Percentiles rank a stretch among this genome's conserved stretches.
These are phyloP conservation scores for Zoroaster sp. DNA, from an alignment of 53 echinoderm and acorn worm species.

Conservation along the genomic window DNA sequence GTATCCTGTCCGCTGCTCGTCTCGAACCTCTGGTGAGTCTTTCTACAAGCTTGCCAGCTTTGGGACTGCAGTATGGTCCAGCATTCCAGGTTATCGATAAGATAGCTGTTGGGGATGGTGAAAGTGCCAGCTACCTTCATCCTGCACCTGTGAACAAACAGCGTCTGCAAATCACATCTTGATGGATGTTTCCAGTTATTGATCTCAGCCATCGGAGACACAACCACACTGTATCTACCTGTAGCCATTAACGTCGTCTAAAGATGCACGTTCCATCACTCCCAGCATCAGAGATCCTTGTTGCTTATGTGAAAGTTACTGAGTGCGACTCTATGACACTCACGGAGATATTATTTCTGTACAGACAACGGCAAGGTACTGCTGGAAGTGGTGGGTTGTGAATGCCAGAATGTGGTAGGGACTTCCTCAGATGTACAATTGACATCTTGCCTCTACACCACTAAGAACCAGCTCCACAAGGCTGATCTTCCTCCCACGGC, in stretches of 20 bases:
- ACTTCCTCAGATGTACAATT: constrained; percentile 48
- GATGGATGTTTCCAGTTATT: constrained; percentile 87
- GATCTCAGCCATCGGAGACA: constrained; percentile 47
- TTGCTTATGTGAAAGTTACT: constrained; percentile 62
- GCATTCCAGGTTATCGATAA: constrained; percentile 68
- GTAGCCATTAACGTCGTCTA: constrained; percentile 46
- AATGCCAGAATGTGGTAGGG: constrained; percentile 56
- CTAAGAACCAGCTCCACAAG: constrained; percentile 63
- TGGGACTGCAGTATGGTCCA: too few relatives aligned
- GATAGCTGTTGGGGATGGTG: constrained; percentile 72
- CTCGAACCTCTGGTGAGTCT: constrained; percentile 69
- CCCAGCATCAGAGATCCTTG: constrained; percentile 57
- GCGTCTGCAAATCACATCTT: constrained; percentile 62
- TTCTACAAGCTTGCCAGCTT: too few relatives aligned
- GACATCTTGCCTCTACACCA: constrained; percentile 75
- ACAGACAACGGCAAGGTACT: constrained; percentile 57
- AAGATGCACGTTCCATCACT: constrained; percentile 74
- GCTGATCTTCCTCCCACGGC: constrained; percentile 67
- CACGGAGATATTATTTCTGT: constrained; percentile 59
- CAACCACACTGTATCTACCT: constrained; percentile 72
- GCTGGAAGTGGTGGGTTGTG: constrained; percentile 63
- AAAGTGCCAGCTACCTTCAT: constrained; percentile 54
- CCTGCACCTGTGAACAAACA: constrained; percentile 65
- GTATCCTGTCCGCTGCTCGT: constrained; percentile 58
- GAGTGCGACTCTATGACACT: constrained; percentile 67